Conservation (phyloP, 2,113 vertebrate species). For the Lamprotornis superbus region DNA sequence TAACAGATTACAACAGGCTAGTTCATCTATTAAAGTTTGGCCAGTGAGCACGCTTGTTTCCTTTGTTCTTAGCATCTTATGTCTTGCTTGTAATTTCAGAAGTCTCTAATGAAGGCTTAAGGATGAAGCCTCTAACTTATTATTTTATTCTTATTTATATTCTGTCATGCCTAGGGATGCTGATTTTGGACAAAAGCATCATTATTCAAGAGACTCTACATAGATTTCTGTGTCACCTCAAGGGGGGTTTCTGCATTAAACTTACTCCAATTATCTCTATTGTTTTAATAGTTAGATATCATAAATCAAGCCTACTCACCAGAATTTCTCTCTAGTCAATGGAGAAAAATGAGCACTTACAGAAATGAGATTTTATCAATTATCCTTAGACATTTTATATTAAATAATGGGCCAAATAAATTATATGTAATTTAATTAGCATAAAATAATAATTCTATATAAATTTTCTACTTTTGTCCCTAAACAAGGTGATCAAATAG, state of each 20-base stretch:
- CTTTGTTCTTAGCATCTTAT: neutral
- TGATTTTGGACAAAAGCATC: neutral
- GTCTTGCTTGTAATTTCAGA: neutral
- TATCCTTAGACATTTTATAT: neutral
- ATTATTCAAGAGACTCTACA: neutral
- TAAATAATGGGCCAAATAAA: neutral
- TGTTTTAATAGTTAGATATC: slow-evolving; percentile 6
- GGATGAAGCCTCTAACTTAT: neutral
- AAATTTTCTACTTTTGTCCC: neutral
- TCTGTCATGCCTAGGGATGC: neutral
- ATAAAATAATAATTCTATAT: neutral
- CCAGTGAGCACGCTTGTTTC: neutral
- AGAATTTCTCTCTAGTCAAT: neutral
- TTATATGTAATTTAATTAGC: neutral
- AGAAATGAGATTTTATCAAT: slow-evolving; percentile 23
- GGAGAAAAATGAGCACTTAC: slow-evolving; percentile 12
- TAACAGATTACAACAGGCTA: neutral
- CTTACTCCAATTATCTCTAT: slow-evolving; percentile 10
- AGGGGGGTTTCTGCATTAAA: neutral
- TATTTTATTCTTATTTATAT: slow-evolving; percentile 4
- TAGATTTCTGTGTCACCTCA: neutral
- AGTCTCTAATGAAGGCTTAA: neutral
- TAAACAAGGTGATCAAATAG: neutral
- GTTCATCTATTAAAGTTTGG: neutral
- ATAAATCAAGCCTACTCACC: slow-evolving; percentile 38